Evolutionary conservation across 2,888 invertebrate genomes (phyloP), one percentile per base, ranked within the genome.

Genomic region (Gibbula magus): DNA sequence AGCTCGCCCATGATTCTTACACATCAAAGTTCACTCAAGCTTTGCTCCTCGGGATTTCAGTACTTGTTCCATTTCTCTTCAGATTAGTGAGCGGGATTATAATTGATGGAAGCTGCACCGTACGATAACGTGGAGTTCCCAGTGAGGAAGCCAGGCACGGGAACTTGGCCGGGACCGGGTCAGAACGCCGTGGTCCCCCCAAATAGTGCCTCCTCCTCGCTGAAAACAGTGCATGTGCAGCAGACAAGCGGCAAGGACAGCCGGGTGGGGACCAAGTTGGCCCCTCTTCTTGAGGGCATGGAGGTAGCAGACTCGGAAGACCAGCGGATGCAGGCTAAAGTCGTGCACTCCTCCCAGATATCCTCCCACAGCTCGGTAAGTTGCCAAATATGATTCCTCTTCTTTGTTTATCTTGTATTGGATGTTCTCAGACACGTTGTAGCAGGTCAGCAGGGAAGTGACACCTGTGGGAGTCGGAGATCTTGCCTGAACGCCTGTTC

Each of bases 51-150:
- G 70, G 39, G 20, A 20, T 70, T 70, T 70, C 32, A 18, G 75
- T 32, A 75, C 25, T 32, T 75, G 56, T 35, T 32, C 29, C 25
- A 56, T 54, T 39, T 75, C 53, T 75, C 53, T 39, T 75, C 35
- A 54, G 75, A 29, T 20, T 22, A 53, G 32, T 54, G 66, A 66
- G 66, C 35, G 54, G n/a, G 54, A 52, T 75, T 29, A 54, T 53
- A 75, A 54, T 75, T 78, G 51, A 87, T 89, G 82, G 89, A 89
- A 83, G 85, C 87, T 20, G 87, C 87, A 32, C 89, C 90, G 13
- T 91, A 91, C 77, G 90, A 91, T 82, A 91, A 91, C 81, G 90
- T 91, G 80, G 90, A 91, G 82, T 91, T 91, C 80, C 90, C 90
- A 0, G 81, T 89, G 32, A 83, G 88, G 53, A 85, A 88, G 25